phyloP scores from a whole-genome alignment of 2,888 invertebrate species.

The Myathropa florea region DNA sequence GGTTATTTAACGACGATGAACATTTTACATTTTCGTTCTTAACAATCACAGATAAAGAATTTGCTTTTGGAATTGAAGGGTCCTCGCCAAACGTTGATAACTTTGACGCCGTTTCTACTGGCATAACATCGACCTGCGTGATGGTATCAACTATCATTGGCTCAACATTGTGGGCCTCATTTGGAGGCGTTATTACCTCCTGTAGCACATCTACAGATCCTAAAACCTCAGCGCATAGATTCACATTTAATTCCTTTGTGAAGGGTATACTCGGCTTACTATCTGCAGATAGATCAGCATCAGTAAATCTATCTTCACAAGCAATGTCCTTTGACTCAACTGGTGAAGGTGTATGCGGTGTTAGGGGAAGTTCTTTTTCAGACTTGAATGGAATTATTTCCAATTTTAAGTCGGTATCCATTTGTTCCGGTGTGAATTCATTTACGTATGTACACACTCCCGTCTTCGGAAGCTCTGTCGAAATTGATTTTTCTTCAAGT shows the following conservation, averaged over 20 bases:
- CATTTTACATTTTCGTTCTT: constrained; percentile 40
- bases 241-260: background rate
- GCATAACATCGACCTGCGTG: background rate
- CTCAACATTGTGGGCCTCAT: background rate
- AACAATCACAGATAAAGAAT: constrained; percentile 64
- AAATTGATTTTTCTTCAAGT: background rate
- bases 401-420: constrained; percentile 16
- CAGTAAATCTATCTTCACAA: background rate
- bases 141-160: constrained; percentile 13
- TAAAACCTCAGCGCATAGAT: background rate
- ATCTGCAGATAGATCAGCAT: background rate
- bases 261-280: constrained; percentile 20
- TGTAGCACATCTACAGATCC: background rate
- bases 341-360: constrained; percentile 35
- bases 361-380: constrained; percentile 28
- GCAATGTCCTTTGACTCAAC: constrained; percentile 22
- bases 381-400: constrained; percentile 28
- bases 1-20: constrained; percentile 28
- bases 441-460: background rate
- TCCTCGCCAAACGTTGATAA: constrained; percentile 9
- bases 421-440: constrained; percentile 33
- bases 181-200: background rate
- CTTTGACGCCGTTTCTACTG: constrained; percentile 10
- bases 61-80: constrained; percentile 57
- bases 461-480: background rate